A percentile compares a stretch with the other conserved stretches of the same genome.
These are phyloP conservation scores for Lochmaea capreae DNA, from an alignment of 2,888 invertebrate genomes.

Conservation along the genomic window DNA sequence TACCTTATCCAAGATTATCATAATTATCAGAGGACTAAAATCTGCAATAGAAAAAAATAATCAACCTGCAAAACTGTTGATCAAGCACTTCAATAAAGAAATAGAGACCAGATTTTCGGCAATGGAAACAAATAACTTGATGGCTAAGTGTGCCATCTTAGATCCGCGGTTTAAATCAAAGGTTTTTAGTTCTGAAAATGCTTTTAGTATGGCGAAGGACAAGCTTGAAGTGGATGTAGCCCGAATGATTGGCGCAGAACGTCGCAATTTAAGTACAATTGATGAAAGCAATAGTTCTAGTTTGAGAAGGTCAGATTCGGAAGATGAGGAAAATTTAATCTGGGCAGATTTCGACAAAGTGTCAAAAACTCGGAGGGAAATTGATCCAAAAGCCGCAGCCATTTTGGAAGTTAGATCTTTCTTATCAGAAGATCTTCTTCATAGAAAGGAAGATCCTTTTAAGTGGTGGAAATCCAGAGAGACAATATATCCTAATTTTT, in stretches of 20 bases:
- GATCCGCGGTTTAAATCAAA: constrained; percentile 15
- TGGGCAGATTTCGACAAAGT: constrained; percentile 20
- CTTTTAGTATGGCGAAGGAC: constrained; percentile 12
- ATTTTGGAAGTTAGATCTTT: constrained; percentile 15
- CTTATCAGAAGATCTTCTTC: neutral
- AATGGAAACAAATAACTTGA: no score
- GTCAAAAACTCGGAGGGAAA: neutral
- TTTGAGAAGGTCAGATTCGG: neutral
- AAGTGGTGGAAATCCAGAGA: neutral
- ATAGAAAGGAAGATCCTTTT: constrained; percentile 1
- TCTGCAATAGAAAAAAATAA: no score
- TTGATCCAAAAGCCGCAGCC: constrained; percentile 1
- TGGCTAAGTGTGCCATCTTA: neutral
- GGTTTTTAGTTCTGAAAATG: neutral
- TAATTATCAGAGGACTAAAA: no score
- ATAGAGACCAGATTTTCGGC: no score
- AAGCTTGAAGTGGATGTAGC: neutral
- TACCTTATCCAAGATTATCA: constrained; percentile 1
- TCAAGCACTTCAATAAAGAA: no score
- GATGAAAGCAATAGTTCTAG: neutral
- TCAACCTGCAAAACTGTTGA: no score
- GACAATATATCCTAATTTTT: no score
- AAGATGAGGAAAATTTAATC: constrained; percentile 24
- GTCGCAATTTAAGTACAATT: neutral
- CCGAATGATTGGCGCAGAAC: neutral